Base-by-base conservation (phyloP, 2,888 invertebrate species). In the Heliconius ethilla region DNA sequence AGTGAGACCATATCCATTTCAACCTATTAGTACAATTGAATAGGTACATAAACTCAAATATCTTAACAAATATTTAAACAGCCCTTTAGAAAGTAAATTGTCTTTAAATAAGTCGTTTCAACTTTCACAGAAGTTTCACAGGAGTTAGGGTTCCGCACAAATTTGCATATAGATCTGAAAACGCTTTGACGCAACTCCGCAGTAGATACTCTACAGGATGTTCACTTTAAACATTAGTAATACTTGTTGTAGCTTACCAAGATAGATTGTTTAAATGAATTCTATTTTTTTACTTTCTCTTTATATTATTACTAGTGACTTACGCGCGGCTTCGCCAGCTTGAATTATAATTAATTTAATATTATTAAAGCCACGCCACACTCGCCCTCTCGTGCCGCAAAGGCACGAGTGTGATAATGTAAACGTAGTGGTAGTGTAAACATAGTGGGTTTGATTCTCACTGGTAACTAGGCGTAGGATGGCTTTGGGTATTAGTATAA, bases 51-150 rank as follows among this genome's bases (percentile, higher is more conserved):
- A 70, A 27, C 37, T 27, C 40, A 70, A 80, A 79, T 79, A 67
- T 81, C 79, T 81, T 78, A 75, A 81, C 79, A 79, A 81, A 81
- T 81, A 81, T 80, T 81, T 75, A 80, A 73, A 73, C 62, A 78
- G 78, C 78, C 77, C 76, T 78, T 81, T 80, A 70, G 55, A 78
- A 77, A 80, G 80, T 78, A 81, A 81, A 81, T 81, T 78, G 80
- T 78, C 81, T 77, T 80, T 80, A 80, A 81, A 80, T 80, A 78
- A 77, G 80, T 67, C 80, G 78, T 73, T 78, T 80, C 72, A 80
- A 81, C 75, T 81, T 78, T 77, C 66, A 73, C 78, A 51, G 73
- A 81, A 81, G 65, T 81, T 80, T 81, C 69, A 76, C 66, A 59
- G 55, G 76, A 76, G 80, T 80, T 75, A 25, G 79, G 79, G 79